Base-by-base conservation (phyloP, 2,888 invertebrate species). In the Orgyia antiqua region DNA sequence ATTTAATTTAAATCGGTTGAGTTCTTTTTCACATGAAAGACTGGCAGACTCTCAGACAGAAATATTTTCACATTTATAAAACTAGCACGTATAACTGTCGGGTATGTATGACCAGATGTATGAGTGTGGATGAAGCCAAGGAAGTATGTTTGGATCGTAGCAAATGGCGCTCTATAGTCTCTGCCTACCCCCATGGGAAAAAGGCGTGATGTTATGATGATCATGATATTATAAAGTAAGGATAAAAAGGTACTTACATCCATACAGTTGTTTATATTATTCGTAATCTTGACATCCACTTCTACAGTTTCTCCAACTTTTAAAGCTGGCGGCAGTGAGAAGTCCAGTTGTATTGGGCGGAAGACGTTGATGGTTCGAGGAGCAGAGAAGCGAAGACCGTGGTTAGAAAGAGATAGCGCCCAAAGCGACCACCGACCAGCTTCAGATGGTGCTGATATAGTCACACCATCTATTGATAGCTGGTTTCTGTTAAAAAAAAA, bases 221-320 rank as follows among this genome's bases (percentile, higher is more conserved):
- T n/a, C n/a, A n/a, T n/a, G n/a, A n/a, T n/a, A n/a, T n/a, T n/a
- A n/a, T n/a, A n/a, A n/a, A n/a, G n/a, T n/a, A n/a, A n/a, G n/a
- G n/a, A n/a, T n/a, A n/a, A n/a, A n/a, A n/a, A n/a, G n/a, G 10
- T 57, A 89, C 90, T 90, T 62, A 91, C 91, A 59, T 91, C 91
- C 87, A 91, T 89, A 67, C 91, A 91, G 36, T 90, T 89, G 57
- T 91, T 90, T 52, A 91, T 88, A 40, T 90, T 90, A 54, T 91
- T 91, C 1, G 88, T 90, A 35, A 91, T 91, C 68, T 90, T 90
- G 44, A 91, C 90, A 48, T 91, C 91, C n/a, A 91, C 89, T 58
- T 91, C 90, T 0, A 90, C 84, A 0, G 89, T 88, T 59, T 91
- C 91, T 0, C 91, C 88, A 6, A 90, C 90, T 45, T 88, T 86